Evolutionary conservation across 2,113 vertebrate genomes (phyloP).

Genomic region (Vimba vimba): DNA sequence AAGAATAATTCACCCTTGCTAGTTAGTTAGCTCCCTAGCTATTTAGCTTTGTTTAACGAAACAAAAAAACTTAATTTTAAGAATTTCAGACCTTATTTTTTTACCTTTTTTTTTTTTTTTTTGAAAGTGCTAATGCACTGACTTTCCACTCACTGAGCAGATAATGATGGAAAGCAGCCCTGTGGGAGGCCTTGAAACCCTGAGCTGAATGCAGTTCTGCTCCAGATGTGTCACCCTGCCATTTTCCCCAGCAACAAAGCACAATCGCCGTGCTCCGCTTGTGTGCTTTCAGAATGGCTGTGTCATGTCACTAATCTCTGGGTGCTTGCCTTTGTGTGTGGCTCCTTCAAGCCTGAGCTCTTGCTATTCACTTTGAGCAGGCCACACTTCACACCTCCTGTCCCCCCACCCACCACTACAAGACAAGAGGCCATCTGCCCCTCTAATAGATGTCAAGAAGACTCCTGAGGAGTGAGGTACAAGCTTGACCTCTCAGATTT

Average conservation of each 20-base stretch:
- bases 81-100: neutral
- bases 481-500: neutral
- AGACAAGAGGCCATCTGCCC: conserved; percentile 72
- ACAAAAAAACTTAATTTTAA: neutral
- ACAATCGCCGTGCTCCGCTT: conserved; percentile 58
- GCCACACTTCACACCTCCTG: conserved; percentile 55
- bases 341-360: conserved; percentile 34
- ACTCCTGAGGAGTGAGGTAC: neutral
- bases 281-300: conserved; percentile 57
- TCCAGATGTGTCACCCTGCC: conserved; percentile 71
- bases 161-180: conserved; percentile 68
- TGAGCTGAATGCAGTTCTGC: conserved; percentile 56
- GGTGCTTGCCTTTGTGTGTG: conserved; percentile 47
- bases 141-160: conserved; percentile 69
- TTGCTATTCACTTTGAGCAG: conserved; percentile 31
- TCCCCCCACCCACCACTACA: conserved; percentile 14
- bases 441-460: conserved; percentile 62
- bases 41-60: no score
- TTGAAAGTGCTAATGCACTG: neutral
- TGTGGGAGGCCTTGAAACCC: conserved; percentile 62
- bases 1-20: no score
- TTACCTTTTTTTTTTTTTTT: no score
- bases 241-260: conserved; percentile 71
- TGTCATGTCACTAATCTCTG: conserved; percentile 47
- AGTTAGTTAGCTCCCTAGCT: no score